Evolutionary conservation across 1,140 invertebrate species (phyloP).

Genomic region (Sminthurinus signatus): DNA sequence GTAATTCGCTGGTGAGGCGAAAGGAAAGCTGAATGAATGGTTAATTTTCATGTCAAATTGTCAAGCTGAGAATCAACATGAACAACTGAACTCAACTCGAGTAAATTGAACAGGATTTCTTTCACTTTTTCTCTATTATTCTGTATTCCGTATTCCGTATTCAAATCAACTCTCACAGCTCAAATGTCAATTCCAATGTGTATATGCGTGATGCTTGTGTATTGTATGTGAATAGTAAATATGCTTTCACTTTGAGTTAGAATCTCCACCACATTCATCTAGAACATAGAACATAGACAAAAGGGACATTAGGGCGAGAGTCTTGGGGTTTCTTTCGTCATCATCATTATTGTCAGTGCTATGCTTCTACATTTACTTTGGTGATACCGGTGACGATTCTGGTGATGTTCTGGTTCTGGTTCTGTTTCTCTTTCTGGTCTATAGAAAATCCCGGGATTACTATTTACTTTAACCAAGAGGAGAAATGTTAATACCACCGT

Average conservation of each 20-base stretch:
- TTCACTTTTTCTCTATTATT: too few species aligned
- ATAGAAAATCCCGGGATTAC: neutral
- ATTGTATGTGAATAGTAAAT: neutral
- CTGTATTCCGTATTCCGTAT: too few species aligned
- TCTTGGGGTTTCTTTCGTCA: neutral
- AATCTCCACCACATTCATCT: too few species aligned
- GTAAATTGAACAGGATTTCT: neutral
- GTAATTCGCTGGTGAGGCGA: neutral
- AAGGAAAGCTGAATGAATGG: neutral
- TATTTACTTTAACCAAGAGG: too few species aligned
- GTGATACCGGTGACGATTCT: neutral
- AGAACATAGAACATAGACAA: too few species aligned
- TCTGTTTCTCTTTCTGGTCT: neutral
- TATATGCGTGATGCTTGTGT: neutral
- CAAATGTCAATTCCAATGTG: neutral
- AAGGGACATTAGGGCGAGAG: neutral
- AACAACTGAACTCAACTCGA: neutral
- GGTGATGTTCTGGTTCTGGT: neutral
- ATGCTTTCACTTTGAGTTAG: too few species aligned
- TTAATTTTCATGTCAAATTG: constrained; percentile 7
- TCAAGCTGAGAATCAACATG: neutral
- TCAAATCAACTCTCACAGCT: neutral
- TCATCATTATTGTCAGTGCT: neutral
- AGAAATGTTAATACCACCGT: too few species aligned
- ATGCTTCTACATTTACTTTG: neutral